phyloP scores from a whole-genome alignment of 2,113 vertebrate genomes.

The Ceyx cyanopectus region DNA sequence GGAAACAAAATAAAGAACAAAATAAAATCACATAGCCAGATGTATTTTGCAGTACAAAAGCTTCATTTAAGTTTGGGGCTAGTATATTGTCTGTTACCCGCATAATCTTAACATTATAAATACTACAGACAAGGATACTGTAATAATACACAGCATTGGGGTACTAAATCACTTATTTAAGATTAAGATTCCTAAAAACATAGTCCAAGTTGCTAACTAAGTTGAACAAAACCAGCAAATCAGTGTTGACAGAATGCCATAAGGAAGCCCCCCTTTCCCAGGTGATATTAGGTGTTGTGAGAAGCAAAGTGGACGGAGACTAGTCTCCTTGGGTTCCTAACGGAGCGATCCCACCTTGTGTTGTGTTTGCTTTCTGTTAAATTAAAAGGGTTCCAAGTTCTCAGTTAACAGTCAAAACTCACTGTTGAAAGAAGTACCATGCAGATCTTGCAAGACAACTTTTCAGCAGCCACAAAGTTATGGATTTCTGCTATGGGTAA shows the following conservation, averaged over 20 bases:
- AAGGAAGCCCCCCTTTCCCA: conserved; percentile 51
- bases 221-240: conserved; percentile 81
- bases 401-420: conserved; percentile 83
- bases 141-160: conserved; percentile 86
- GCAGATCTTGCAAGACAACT: conserved; percentile 88
- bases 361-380: conserved; percentile 65
- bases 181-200: conserved; percentile 90
- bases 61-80: conserved; percentile 89
- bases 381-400: conserved; percentile 74
- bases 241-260: conserved; percentile 15
- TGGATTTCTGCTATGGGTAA: conserved; percentile 80
- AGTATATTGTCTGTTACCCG: conserved; percentile 95
- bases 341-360: conserved; percentile 67
- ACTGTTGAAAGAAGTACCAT: conserved; percentile 84
- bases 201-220: conserved; percentile 90
- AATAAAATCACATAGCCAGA: conserved; percentile 74
- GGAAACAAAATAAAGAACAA: not conserved
- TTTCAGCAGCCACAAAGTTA: conserved; percentile 87
- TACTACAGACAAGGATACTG: conserved; percentile 95
- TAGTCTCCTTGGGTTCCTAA: conserved; percentile 72
- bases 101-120: conserved; percentile 97
- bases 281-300: conserved; percentile 64
- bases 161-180: conserved; percentile 80
- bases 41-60: conserved; percentile 92
- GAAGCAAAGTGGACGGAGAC: conserved; percentile 67